These are phyloP conservation scores for Ladona fulva DNA, from an alignment of 1,140 invertebrate species.

Conservation along the genomic window DNA sequence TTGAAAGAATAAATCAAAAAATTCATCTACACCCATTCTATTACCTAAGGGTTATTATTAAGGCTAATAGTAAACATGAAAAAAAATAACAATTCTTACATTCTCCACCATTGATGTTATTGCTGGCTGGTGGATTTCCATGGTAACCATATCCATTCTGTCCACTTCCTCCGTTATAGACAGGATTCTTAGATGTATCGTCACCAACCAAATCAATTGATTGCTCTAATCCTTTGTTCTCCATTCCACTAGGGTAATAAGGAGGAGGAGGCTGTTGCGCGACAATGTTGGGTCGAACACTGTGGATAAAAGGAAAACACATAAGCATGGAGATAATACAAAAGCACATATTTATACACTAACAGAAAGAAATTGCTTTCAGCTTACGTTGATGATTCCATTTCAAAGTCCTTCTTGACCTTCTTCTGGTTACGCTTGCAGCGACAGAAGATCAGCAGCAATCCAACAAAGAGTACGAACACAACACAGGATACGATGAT, in stretches of 20 bases:
- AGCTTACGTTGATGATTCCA: conserved; percentile 61
- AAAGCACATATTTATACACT: conserved; percentile 18
- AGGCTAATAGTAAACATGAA: not conserved
- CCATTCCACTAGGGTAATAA: conserved; percentile 70
- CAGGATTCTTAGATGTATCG: conserved; percentile 66
- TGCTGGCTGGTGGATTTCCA: conserved; percentile 34
- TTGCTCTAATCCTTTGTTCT: conserved; percentile 83
- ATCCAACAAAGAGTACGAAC: conserved; percentile 62
- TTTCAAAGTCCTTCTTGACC: conserved; percentile 82
- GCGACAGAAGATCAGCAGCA: conserved; percentile 75
- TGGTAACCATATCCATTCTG: conserved; percentile 80
- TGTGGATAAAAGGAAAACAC: conserved; percentile 29
- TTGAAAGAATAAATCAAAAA: conserved; percentile 14
- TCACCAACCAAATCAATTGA: conserved; percentile 71
- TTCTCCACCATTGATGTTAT: conserved; percentile 62
- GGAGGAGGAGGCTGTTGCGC: conserved; percentile 72
- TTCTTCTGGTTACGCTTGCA: conserved; percentile 74
- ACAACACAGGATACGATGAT: conserved; percentile 73
- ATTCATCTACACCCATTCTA: not conserved
- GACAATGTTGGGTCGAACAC: conserved; percentile 63
- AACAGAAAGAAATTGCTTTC: not conserved
- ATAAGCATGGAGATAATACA: not conserved
- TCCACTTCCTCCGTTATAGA: conserved; percentile 50
- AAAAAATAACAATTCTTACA: conserved; percentile 43
- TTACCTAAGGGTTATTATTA: not conserved